phyloP scores from a whole-genome alignment of 2,888 invertebrate genomes.

The Aphidoletes aphidimyza region DNA sequence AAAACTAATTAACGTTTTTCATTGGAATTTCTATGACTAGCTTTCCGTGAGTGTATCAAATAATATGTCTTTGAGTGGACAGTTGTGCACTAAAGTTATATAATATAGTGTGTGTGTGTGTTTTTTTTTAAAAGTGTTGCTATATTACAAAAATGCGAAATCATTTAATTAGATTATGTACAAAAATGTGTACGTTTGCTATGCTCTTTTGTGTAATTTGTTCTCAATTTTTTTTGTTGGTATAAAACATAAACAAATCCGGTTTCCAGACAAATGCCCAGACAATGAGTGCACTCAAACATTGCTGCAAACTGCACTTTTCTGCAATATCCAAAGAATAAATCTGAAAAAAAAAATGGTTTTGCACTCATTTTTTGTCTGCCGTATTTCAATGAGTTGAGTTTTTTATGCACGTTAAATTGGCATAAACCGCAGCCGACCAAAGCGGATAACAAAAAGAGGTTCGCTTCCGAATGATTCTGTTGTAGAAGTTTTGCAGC shows the following conservation, averaged over 20 bases:
- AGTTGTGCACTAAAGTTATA: too few relatives aligned
- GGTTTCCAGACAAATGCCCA: not conserved
- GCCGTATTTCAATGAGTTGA: not conserved
- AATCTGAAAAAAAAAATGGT: too few relatives aligned
- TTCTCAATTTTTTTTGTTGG: too few relatives aligned
- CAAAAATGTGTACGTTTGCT: not conserved
- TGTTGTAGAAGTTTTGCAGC: not conserved
- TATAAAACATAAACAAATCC: constrained; percentile 23
- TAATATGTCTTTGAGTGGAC: too few relatives aligned
- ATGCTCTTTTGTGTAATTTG: too few relatives aligned
- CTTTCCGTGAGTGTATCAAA: not conserved
- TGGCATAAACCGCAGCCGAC: not conserved
- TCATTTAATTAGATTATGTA: constrained; percentile 17
- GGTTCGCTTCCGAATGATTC: not conserved
- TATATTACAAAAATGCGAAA: not conserved
- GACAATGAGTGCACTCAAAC: constrained; percentile 45
- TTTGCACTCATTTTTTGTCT: not conserved
- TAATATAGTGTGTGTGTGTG: too few relatives aligned
- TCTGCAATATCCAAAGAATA: too few relatives aligned
- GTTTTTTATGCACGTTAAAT: not conserved
- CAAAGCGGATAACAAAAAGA: not conserved
- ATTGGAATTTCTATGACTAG: not conserved
- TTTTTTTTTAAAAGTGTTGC: too few relatives aligned
- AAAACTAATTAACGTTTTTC: constrained; percentile 6
- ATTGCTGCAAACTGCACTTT: not conserved